Evolutionary conservation across 2,888 invertebrate species (phyloP).

Genomic region (Hetaerina titia): DNA sequence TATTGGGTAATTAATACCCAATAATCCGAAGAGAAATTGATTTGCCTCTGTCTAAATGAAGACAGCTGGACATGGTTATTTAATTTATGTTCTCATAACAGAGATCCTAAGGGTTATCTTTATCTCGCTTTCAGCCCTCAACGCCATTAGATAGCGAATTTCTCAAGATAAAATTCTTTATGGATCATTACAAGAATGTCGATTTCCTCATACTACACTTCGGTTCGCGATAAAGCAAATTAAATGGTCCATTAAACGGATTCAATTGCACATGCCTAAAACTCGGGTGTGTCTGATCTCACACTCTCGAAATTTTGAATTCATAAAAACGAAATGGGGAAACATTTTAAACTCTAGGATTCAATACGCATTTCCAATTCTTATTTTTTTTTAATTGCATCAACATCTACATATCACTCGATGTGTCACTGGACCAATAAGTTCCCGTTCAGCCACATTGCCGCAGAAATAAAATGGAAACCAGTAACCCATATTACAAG

Average conservation of each 20-base stretch:
- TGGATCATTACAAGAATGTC: background rate
- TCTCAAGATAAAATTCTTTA: background rate
- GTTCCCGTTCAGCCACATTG: too few relatives aligned
- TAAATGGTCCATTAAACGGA: background rate
- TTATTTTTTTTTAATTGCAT: too few relatives aligned
- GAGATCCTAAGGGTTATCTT: background rate
- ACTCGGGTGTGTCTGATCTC: too few relatives aligned
- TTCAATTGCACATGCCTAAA: background rate
- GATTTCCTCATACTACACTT: background rate
- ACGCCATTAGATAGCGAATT: background rate
- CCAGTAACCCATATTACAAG: too few relatives aligned
- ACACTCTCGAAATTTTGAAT: too few relatives aligned
- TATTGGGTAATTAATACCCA: background rate
- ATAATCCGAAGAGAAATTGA: background rate
- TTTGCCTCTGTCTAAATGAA: background rate
- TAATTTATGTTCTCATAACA: background rate
- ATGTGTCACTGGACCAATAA: too few relatives aligned
- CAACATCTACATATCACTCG: too few relatives aligned
- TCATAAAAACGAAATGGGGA: too few relatives aligned
- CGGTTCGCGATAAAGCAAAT: background rate
- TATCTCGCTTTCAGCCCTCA: background rate
- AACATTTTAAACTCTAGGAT: too few relatives aligned
- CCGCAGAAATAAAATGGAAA: too few relatives aligned
- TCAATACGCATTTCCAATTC: too few relatives aligned
- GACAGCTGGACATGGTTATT: background rate